These are phyloP conservation scores for Danaus plexippus DNA, from an alignment of 1,140 invertebrate genomes.

Conservation along the genomic window DNA sequence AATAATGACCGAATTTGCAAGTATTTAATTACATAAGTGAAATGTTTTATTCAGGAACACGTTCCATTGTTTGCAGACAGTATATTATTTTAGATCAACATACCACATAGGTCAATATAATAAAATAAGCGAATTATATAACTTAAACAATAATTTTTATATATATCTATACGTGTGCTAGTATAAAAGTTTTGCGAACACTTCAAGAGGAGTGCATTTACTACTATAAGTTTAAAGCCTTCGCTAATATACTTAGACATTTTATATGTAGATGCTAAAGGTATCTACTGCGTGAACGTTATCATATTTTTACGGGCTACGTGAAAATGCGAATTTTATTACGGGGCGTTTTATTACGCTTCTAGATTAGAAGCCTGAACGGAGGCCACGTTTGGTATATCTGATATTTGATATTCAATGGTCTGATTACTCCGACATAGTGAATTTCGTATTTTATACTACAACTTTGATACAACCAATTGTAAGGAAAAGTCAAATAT, in stretches of 20 bases:
- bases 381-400: slow-evolving; percentile 18
- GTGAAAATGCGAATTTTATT: slow-evolving; percentile 66
- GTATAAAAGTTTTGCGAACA: no score
- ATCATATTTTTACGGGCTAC: slow-evolving; percentile 66
- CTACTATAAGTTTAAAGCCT: no score
- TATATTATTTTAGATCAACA: no score
- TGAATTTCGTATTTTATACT: no score
- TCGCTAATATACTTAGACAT: slow-evolving; percentile 1
- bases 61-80: not conserved
- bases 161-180: no score
- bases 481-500: no score
- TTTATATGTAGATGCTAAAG: slow-evolving; percentile 5
- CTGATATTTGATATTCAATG: slow-evolving; percentile 15
- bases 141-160: no score
- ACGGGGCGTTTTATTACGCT: slow-evolving; percentile 60
- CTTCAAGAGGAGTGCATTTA: no score
- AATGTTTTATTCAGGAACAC: slow-evolving; percentile 17
- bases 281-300: slow-evolving; percentile 53
- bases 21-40: slow-evolving; percentile 19
- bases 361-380: slow-evolving; percentile 55
- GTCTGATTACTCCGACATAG: slow-evolving; percentile 7
- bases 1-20: slow-evolving; percentile 22
- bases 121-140: no score
- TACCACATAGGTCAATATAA: no score
- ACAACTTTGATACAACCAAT: no score